These are phyloP conservation scores for Pseudochirops cupreus DNA, from an alignment of 2,797 vertebrate genomes.

Conservation along the genomic window DNA sequence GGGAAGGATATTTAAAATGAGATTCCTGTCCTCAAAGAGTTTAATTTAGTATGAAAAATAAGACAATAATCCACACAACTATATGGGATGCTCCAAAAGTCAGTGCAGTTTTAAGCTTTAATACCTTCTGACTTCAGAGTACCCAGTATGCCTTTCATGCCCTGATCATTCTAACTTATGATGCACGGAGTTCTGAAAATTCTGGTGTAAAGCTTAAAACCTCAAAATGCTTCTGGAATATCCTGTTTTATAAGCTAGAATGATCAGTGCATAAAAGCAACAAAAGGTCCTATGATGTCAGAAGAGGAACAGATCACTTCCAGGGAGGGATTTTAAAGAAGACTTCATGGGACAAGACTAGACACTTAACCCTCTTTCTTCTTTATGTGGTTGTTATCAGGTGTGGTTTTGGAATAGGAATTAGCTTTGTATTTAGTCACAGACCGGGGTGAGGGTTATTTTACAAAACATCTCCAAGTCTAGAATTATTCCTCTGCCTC, in stretches of 20 bases:
- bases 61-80: not conserved
- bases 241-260: not conserved
- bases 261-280: not conserved
- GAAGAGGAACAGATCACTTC: not conserved
- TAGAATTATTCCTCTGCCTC: not conserved
- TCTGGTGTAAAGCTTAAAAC: not conserved
- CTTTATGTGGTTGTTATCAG: not conserved
- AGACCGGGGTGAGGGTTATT: not conserved
- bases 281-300: not conserved
- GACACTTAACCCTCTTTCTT: not conserved
- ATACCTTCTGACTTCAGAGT: not conserved
- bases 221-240: not conserved
- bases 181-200: not conserved
- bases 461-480: not conserved
- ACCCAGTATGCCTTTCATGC: not conserved
- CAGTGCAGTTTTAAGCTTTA: not conserved
- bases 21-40: not conserved
- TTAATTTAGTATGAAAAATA: not conserved
- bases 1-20: not conserved
- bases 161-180: not conserved
- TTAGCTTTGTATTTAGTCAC: not conserved
- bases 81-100: not conserved
- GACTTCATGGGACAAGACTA: not conserved
- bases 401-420: not conserved
- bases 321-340: not conserved